A percentile compares a stretch with the other conserved stretches of the same genome.
These are phyloP conservation scores for Diarsia rubi DNA, from an alignment of 2,888 invertebrate species.

Conservation along the genomic window DNA sequence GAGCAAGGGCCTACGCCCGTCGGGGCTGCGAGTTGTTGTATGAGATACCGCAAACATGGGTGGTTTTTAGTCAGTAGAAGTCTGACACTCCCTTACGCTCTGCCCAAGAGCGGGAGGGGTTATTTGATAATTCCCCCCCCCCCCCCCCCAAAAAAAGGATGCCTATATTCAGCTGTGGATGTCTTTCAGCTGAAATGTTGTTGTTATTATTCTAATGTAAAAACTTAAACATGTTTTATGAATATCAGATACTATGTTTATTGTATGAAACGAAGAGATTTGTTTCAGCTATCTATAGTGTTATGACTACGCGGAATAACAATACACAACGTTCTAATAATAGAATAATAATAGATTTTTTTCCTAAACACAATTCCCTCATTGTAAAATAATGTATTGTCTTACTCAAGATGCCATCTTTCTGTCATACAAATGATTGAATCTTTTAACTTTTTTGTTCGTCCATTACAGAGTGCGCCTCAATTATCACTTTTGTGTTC, in stretches of 20 bases:
- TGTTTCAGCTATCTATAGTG: slow-evolving; percentile 14
- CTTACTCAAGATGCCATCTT: slow-evolving; percentile 42
- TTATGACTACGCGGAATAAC: slow-evolving; percentile 19
- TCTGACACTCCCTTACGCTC: too few relatives aligned
- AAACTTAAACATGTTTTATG: not conserved
- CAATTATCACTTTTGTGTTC: slow-evolving; percentile 77
- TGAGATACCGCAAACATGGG: too few relatives aligned
- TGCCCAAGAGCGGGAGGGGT: too few relatives aligned
- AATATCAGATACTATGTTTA: not conserved
- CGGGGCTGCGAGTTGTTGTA: too few relatives aligned
- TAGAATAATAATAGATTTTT: slow-evolving; percentile 1
- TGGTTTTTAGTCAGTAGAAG: too few relatives aligned
- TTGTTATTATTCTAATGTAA: not conserved
- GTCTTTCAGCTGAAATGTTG: not conserved
- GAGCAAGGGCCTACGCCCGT: too few relatives aligned
- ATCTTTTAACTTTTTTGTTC: slow-evolving; percentile 52
- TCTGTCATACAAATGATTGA: slow-evolving; percentile 50
- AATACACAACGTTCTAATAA: slow-evolving; percentile 15
- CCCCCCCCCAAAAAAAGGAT: too few relatives aligned
- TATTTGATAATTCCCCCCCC: too few relatives aligned
- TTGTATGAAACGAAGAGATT: slow-evolving; percentile 9
- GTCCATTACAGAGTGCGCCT: slow-evolving; percentile 64
- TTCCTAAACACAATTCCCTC: not conserved
- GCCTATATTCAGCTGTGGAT: too few relatives aligned
- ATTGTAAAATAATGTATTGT: slow-evolving; percentile 37